phyloP scores from a whole-genome alignment of 30 jellyfish, hydroid and myxozoan genomes.

The Pseudorhiza aurosa region DNA sequence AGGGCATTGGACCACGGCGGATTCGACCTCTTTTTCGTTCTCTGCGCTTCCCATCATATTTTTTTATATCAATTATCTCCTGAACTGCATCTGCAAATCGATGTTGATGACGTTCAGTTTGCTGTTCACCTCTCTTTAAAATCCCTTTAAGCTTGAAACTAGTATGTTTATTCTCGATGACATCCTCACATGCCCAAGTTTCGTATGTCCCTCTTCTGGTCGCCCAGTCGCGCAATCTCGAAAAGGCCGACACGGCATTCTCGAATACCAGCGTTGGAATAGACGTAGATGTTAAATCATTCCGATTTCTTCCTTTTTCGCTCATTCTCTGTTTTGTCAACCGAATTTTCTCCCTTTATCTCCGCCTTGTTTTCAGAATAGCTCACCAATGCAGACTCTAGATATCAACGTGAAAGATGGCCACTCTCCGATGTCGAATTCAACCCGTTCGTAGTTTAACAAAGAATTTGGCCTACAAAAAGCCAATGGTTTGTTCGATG shows the following conservation, averaged over 20 bases:
- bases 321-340: too few species aligned
- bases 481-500: too few species aligned
- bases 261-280: not conserved
- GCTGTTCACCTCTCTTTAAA: conserved; percentile 14
- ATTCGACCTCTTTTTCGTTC: not conserved
- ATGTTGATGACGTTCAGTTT: not conserved
- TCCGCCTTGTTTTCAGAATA: too few species aligned
- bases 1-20: conserved; percentile 71
- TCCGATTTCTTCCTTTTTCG: too few species aligned
- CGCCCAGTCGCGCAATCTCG: conserved; percentile 23
- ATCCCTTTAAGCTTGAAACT: conserved; percentile 33
- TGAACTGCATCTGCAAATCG: not conserved
- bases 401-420: too few species aligned
- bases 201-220: not conserved
- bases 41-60: conserved; percentile 1
- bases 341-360: too few species aligned
- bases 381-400: too few species aligned
- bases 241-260: conserved; percentile 11
- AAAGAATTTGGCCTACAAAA: too few species aligned
- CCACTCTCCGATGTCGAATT: too few species aligned
- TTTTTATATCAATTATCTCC: not conserved
- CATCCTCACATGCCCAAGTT: not conserved
- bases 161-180: conserved; percentile 20
- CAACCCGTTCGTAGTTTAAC: too few species aligned
- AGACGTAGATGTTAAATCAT: too few species aligned